Conservation (phyloP, 1,140 invertebrate species). For the Diorhabda sublineata region DNA sequence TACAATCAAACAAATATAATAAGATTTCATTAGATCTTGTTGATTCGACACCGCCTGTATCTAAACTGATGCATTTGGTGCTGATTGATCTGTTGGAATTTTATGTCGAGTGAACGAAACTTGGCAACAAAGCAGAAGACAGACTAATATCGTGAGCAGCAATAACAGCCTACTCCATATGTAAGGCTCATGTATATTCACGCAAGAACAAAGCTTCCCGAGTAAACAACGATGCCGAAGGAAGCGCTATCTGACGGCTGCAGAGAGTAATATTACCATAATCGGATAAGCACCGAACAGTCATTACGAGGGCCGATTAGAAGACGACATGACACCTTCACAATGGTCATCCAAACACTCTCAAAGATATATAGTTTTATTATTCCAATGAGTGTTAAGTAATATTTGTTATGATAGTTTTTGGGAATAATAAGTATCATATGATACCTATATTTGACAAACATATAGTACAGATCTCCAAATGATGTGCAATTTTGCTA, state of each 20-base stretch:
- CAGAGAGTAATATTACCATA: constrained; percentile 39
- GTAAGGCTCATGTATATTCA: constrained; percentile 49
- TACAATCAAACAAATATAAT: too few species aligned
- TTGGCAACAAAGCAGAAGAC: constrained; percentile 8
- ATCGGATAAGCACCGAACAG: constrained; percentile 36
- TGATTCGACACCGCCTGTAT: too few species aligned
- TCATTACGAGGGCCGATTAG: constrained; percentile 33
- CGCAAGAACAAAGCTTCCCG: constrained; percentile 39
- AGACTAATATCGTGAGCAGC: constrained; percentile 31
- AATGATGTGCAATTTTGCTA: too few species aligned
- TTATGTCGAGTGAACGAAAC: not conserved
- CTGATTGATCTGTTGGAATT: too few species aligned
- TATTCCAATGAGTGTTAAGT: too few species aligned
- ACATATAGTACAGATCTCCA: too few species aligned
- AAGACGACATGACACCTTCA: constrained; percentile 24
- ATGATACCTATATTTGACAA: too few species aligned
- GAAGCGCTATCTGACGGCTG: constrained; percentile 35
- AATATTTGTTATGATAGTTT: too few species aligned
- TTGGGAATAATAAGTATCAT: too few species aligned
- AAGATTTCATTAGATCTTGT: too few species aligned
- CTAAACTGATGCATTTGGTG: too few species aligned
- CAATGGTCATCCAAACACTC: constrained; percentile 28
- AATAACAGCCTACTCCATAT: constrained; percentile 47
- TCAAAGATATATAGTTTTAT: too few species aligned
- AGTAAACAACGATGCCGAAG: constrained; percentile 41